These are phyloP conservation scores for Brachyistius frenatus DNA, from an alignment of 2,113 vertebrate species.

Conservation along the genomic window DNA sequence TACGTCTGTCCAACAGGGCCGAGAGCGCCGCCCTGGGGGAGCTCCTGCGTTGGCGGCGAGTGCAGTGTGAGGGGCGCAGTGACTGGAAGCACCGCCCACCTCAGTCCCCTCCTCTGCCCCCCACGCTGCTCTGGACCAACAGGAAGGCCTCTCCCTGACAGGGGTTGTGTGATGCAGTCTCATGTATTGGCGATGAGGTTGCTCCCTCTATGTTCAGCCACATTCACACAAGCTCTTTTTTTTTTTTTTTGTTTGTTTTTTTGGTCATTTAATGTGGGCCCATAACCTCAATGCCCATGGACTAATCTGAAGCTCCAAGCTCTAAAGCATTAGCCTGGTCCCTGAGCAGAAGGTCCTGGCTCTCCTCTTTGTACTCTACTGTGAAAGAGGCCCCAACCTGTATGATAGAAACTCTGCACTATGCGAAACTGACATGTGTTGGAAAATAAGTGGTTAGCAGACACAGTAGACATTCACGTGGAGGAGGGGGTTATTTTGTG, in stretches of 20 bases:
- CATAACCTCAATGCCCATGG: constrained; percentile 29
- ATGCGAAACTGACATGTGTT: constrained; percentile 3
- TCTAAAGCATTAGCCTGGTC: constrained; percentile 32
- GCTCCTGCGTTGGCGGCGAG: constrained; percentile 89
- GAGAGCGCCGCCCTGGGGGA: constrained; percentile 88
- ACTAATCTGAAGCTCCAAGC: constrained; percentile 15
- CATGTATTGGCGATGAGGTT: constrained; percentile 6
- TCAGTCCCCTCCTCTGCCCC: constrained; percentile 84
- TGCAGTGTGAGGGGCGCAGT: constrained; percentile 87
- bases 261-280: constrained; percentile 18
- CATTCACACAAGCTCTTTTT: constrained; percentile 1
- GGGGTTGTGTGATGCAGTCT: constrained; percentile 15
- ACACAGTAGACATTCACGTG: constrained; percentile 7
- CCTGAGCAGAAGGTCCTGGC: constrained; percentile 42
- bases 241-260: not conserved
- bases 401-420: constrained; percentile 15
- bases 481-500: not conserved
- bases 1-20: constrained; percentile 86
- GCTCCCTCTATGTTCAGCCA: constrained; percentile 23
- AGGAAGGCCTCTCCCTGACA: constrained; percentile 85
- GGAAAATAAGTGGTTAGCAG: not conserved
- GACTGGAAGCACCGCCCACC: constrained; percentile 85
- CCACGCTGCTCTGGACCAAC: constrained; percentile 86
- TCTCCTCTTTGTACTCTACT: constrained; percentile 44
- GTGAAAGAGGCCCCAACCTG: constrained; percentile 26